phyloP scores from a whole-genome alignment of 2,888 invertebrate species.

The Watsonalla binaria region DNA sequence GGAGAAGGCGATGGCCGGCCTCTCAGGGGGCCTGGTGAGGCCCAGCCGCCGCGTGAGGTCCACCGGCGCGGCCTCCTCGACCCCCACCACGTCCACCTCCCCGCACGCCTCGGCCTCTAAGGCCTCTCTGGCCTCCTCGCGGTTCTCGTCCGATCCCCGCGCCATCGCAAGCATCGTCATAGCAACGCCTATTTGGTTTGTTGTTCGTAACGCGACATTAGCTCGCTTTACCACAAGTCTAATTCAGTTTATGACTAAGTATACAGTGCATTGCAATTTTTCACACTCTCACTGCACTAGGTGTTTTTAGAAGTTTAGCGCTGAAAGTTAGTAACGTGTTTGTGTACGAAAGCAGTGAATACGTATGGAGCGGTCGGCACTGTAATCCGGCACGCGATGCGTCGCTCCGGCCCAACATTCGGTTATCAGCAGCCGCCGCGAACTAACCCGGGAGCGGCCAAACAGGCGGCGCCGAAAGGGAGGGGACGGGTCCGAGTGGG shows the following conservation, averaged over 20 bases:
- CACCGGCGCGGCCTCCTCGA: slow-evolving; percentile 69
- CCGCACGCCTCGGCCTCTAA: slow-evolving; percentile 58
- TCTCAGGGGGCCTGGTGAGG: slow-evolving; percentile 78
- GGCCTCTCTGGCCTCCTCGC: slow-evolving; percentile 51
- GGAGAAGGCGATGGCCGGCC: slow-evolving; percentile 85
- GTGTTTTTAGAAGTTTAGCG: background rate
- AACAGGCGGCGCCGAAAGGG: slow-evolving; percentile 49
- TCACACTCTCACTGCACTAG: slow-evolving; percentile 36
- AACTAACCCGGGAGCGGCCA: slow-evolving; percentile 42
- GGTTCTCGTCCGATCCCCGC: slow-evolving; percentile 66
- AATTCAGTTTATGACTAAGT: background rate
- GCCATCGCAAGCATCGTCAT: slow-evolving; percentile 78
- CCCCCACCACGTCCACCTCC: slow-evolving; percentile 71
- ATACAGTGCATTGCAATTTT: background rate
- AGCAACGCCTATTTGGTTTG: slow-evolving; percentile 53
- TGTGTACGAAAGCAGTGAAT: background rate
- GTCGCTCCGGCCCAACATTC: slow-evolving; percentile 43
- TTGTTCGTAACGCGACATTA: slow-evolving; percentile 8
- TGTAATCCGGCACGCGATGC: slow-evolving; percentile 37
- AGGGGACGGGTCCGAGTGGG: slow-evolving; percentile 37
- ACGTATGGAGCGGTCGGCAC: slow-evolving; percentile 27
- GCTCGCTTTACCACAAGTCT: background rate
- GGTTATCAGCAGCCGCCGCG: slow-evolving; percentile 43
- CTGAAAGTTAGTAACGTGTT: slow-evolving; percentile 8
- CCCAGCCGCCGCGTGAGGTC: slow-evolving; percentile 73